Conservation (phyloP, 2,797 vertebrate genomes). For the Dendrocincla fuliginosa region DNA sequence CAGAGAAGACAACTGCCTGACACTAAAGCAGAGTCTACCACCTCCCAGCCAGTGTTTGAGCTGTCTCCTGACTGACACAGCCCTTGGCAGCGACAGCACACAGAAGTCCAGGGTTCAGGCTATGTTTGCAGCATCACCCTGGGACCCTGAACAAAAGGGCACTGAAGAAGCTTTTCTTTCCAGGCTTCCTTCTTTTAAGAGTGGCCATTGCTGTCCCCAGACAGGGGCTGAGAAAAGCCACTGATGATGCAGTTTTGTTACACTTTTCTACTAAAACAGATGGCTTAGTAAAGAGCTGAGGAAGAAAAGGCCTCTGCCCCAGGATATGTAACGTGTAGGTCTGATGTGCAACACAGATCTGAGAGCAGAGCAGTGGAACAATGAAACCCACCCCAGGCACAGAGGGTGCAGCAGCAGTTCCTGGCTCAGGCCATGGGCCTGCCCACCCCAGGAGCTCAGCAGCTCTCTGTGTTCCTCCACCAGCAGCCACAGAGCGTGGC, state of each 20-base stretch:
- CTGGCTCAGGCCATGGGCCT: not conserved
- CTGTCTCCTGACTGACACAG: not conserved
- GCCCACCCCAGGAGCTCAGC: not conserved
- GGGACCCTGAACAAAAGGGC: not conserved
- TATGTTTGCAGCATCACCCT: not conserved
- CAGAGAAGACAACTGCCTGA: not conserved
- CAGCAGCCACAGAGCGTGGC: not conserved
- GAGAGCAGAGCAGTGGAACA: not conserved
- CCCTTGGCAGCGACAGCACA: accelerated
- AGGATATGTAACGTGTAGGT: accelerated
- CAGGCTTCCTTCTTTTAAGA: not conserved
- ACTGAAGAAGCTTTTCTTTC: not conserved
- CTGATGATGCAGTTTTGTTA: not conserved
- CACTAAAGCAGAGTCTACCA: not conserved
- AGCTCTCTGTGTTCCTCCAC: not conserved
- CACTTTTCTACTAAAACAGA: not conserved
- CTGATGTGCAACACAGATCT: accelerated
- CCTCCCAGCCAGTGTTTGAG: not conserved
- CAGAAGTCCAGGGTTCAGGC: not conserved
- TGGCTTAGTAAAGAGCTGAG: not conserved
- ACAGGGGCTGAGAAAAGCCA: not conserved
- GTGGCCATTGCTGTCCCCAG: not conserved
- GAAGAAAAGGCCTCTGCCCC: not conserved
- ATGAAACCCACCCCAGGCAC: not conserved
- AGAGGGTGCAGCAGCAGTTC: not conserved